Evolutionary conservation across 1,140 invertebrate species (phyloP).

Genomic region (Temnothorax curvispinosus): DNA sequence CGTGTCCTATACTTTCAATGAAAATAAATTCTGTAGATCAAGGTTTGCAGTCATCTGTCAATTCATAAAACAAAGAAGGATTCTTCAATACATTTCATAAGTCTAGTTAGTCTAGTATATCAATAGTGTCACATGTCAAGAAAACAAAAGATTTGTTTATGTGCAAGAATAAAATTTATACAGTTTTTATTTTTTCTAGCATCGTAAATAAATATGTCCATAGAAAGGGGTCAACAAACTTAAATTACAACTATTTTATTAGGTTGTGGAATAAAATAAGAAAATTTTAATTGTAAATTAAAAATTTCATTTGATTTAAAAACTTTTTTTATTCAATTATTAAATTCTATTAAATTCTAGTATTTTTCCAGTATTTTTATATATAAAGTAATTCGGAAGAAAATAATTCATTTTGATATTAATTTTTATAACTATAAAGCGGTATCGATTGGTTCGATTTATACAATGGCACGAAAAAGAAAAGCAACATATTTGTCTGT

Average conservation of each 20-base stretch:
- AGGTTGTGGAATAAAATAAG: not conserved
- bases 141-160: not conserved
- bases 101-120: not conserved
- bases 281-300: not conserved
- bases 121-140: not conserved
- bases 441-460: conserved; percentile 1
- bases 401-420: not conserved
- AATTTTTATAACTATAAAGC: conserved; percentile 4
- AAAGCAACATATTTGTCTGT: conserved; percentile 5
- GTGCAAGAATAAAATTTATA: not conserved
- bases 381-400: not conserved
- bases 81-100: not conserved
- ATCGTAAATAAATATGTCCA: not conserved
- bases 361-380: not conserved
- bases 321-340: not conserved
- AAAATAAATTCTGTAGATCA: not conserved
- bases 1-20: not conserved
- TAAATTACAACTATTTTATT: not conserved
- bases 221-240: not conserved
- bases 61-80: not conserved
- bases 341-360: not conserved
- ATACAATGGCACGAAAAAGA: conserved; percentile 15
- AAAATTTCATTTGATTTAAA: not conserved
- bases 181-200: not conserved
- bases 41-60: not conserved